Percentiles rank a stretch among this genome's conserved stretches.
Evolutionary conservation across 2,888 invertebrate species (phyloP).

Genomic region (Venusia cambrica): DNA sequence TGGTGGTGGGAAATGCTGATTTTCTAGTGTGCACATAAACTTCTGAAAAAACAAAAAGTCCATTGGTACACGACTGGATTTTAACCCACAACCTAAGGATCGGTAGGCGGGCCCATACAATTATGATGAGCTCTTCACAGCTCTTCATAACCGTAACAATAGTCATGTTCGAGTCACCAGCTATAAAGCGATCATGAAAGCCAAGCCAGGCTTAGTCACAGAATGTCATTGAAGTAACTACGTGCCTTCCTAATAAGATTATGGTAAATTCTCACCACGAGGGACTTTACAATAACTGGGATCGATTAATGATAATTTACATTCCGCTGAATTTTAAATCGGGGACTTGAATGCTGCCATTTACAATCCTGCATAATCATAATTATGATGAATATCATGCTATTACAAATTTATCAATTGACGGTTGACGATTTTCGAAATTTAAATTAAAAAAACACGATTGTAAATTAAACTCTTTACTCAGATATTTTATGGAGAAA

Average conservation of each 20-base stretch:
- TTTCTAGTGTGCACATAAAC: too few relatives aligned
- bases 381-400: too few relatives aligned
- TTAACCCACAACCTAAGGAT: too few relatives aligned
- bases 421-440: too few relatives aligned
- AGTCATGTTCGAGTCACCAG: constrained; percentile 6
- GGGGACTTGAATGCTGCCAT: constrained; percentile 8
- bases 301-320: constrained; percentile 30
- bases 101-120: too few relatives aligned
- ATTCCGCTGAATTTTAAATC: constrained; percentile 19
- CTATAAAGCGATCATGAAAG: constrained; percentile 20
- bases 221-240: constrained; percentile 25
- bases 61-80: too few relatives aligned
- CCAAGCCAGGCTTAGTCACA: constrained; percentile 20
- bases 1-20: too few relatives aligned
- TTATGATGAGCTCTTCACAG: constrained; percentile 1
- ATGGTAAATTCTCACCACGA: constrained; percentile 36
- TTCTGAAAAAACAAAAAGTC: too few relatives aligned
- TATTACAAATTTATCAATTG: too few relatives aligned
- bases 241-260: constrained; percentile 41
- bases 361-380: constrained; percentile 13
- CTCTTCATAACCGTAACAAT: not conserved
- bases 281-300: constrained; percentile 30
- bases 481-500: too few relatives aligned
- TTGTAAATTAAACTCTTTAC: too few relatives aligned
- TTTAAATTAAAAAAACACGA: too few relatives aligned